phyloP scores from a whole-genome alignment of 2,888 invertebrate species.

The Drosophila parthenogenetica region DNA sequence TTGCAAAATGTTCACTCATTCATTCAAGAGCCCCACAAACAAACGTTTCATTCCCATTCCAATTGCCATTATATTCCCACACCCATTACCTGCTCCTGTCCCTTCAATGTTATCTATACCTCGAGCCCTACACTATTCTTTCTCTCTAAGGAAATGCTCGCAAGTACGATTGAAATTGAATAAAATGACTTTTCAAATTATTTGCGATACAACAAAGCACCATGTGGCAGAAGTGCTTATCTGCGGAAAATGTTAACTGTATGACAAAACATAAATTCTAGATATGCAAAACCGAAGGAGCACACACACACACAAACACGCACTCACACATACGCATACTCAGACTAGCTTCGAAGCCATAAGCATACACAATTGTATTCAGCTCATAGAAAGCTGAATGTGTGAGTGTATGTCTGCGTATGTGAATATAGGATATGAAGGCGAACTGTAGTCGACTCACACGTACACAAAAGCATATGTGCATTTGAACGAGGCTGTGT shows the following conservation, averaged over 20 bases:
- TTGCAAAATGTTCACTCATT: conserved; percentile 54
- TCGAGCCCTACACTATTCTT: not conserved
- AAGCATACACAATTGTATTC: conserved; percentile 31
- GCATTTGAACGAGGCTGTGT: not conserved
- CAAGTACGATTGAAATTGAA: conserved; percentile 70
- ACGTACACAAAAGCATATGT: conserved; percentile 13
- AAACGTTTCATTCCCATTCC: conserved; percentile 13
- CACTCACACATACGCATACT: conserved; percentile 8
- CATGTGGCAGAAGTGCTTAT: conserved; percentile 75
- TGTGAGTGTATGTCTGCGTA: too few relatives aligned
- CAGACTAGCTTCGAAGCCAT: not conserved
- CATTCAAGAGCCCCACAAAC: conserved; percentile 19
- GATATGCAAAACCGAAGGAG: conserved; percentile 71
- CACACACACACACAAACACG: conserved; percentile 1
- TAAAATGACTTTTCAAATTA: conserved; percentile 77
- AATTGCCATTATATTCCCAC: conserved; percentile 9
- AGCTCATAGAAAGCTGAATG: conserved; percentile 14
- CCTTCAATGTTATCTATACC: not conserved
- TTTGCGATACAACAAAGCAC: conserved; percentile 60
- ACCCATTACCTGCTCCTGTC: conserved; percentile 12
- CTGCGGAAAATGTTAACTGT: conserved; percentile 78
- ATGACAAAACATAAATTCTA: conserved; percentile 77
- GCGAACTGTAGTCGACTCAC: conserved; percentile 22
- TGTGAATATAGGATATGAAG: conserved; percentile 25
- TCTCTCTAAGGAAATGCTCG: conserved; percentile 28